Base-by-base conservation (phyloP, 2,888 invertebrate species). In the Polyommatus iphigenia region DNA sequence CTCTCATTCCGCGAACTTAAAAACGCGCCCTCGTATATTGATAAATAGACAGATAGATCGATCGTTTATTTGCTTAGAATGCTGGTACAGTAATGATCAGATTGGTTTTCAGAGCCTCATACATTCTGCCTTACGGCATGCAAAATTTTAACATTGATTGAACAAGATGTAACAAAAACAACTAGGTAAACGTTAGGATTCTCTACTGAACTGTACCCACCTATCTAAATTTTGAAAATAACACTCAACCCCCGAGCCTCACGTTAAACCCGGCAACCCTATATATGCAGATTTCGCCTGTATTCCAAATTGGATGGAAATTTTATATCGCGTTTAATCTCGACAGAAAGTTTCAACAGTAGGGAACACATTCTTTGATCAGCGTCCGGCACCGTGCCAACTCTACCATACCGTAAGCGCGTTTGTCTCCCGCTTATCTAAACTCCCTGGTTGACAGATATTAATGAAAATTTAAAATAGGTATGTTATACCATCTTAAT, bases 391-490 rank as follows among this genome's bases (percentile, higher is more conserved):
- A 90, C 89, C 89, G 85, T 81, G 86, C 90, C 91, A 90, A 85
- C 82, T 81, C 81, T 82, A 85, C 54, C 81, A 85, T 84, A 83
- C 85, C 89, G 90, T 90, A 87, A 90, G 93, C 86, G 87, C 90
- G 89, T 88, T 90, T 91, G 89, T 91, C 90, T 90, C 87, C 83
- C 84, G 85, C 83, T 87, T 85, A 82, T 83, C 85, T 85, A 86
- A 86, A 86, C 86, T 86, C 89, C 88, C 88, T 87, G 86, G 85
- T 87, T 71, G 71, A 88, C 75, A 75, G 46, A 54, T 75, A 54
- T 75, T 75, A 29, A 75, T 75, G 50, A 54, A 75, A 54, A 18
- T 24, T 54, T 54, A 54, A 54, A 54, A 18, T 54, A 54, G 54
- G 18, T 54, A 18, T 18, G 1, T 54, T 54, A 54, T 54, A 54